Evolutionary conservation across 2,888 invertebrate species (phyloP), one percentile per base, ranked within the genome.

Genomic region (Patella pellucida): DNA sequence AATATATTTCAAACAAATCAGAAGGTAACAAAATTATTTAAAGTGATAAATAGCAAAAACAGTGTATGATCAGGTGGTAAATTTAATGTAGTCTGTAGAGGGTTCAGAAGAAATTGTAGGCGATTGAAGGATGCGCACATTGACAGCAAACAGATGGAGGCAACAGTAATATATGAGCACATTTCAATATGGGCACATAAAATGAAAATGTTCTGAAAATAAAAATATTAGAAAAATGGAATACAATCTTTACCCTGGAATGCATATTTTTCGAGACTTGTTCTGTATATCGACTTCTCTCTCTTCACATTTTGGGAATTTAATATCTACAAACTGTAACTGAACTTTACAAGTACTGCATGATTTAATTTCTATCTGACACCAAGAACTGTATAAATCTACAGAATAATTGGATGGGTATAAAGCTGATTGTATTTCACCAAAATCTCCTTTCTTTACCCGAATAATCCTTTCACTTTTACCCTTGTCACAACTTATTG

Each of bases 301-400:
- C 50, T 76, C 62, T 23, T 62, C 78, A 73, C 88, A 88, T 19
- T 76, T 74, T 14, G 87, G 86, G 68, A 87, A 85, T 62, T 78
- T 76, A 5, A 88, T 71, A 62, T 85, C 83, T 19, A 81, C 78
- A 69, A 87, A 83, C 41, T 80, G 81, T 16, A 88, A 73, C 50
- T 83, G 77, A 54, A 88, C 81, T 76, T 82, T 84, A 79, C 88
- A 88, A n/a, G 85, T 86, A 78, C 85, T 83, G 73, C 88, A 88
- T 23, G 85, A 85, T 50, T 83, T 83, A 15, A 88, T 83, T 51
- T 83, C 83, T 50, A 87, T 83, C 52, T 87, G 84, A 76, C 88
- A 88, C 75, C 84, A 82, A 41, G 83, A 82, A 14, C 86, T 85
- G 11, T 83, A 79, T 27, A 78, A 74, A 23, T 81, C 76, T 19